Evolutionary conservation across 2,797 vertebrate genomes (phyloP), one percentile per base, ranked within the genome.

Genomic region (Pitangus sulphuratus): DNA sequence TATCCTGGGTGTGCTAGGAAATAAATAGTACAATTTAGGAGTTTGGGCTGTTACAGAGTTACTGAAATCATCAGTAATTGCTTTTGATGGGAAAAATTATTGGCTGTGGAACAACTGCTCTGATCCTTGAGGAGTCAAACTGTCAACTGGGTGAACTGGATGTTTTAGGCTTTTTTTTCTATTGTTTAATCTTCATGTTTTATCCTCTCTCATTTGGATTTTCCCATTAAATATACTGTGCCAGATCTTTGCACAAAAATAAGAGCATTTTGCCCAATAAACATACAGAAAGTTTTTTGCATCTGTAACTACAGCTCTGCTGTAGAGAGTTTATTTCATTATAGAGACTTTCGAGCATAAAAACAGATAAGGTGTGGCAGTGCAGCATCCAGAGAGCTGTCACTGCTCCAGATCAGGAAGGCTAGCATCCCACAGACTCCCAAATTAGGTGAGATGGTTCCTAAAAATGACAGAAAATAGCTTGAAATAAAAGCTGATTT

Each of bases 81-180:
- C 66, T 77, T 94, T 70, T 80, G 40, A 60, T 78, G 40, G 47
- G 66, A 85, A 74, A 9, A 94, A 28, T 44, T 84, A 68, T 44
- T 94, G 77, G 70, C 44, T 87, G 42, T 83, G 68, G 62, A 83
- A 87, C 54, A 77, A 56, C 56, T 72, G 71, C 83, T 93, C 78
- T 18, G 1, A 61, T 89, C 60, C 60, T 54, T 70, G 50, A 84
- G 79, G 70, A 96, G 84, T 57, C 58, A 84, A 11, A 78, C 58
- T 78, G 65, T 89, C 56, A 68, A 0, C 60, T 80, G 81, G 56
- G 72, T 74, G 30, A 95, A 95, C 88, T 93, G 90, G 74, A 71
- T 76, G 56, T 77, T 90, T 79, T 82, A 77, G 64, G 18, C 31
- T 62, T 84, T 56, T 45, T 75, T 74, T 92, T 84, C 50, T 65